A percentile compares a stretch with the other conserved stretches of the same genome.
Evolutionary conservation across 2,113 vertebrate genomes (phyloP).

Genomic region (Triplophysa siluroides): DNA sequence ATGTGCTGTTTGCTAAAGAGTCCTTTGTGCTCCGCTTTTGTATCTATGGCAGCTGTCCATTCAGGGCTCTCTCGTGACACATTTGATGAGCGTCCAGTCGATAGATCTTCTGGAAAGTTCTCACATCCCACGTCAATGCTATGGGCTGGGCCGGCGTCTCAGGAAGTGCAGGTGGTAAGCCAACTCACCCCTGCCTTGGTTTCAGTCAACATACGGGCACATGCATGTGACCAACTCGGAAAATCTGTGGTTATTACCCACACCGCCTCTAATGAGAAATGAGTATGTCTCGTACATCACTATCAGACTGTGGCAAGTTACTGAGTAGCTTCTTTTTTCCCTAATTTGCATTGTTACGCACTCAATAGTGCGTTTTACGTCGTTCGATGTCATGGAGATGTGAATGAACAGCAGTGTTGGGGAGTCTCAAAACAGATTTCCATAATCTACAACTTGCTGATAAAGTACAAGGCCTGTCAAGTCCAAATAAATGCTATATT

Average conservation of each 20-base stretch:
- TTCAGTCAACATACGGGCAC: neutral
- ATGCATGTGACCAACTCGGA: conserved; percentile 18
- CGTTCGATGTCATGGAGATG: neutral
- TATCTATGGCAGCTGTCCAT: conserved; percentile 40
- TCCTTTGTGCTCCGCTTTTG: conserved; percentile 32
- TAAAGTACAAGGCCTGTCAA: no score
- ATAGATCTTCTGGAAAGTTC: conserved; percentile 40
- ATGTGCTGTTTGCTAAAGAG: conserved; percentile 22
- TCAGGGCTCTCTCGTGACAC: conserved; percentile 39
- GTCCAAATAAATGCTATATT: no score
- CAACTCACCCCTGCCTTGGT: neutral
- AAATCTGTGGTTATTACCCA: conserved; percentile 22
- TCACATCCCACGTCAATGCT: conserved; percentile 16
- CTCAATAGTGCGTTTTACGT: conserved; percentile 24
- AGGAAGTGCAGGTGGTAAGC: conserved; percentile 20
- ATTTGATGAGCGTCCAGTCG: conserved; percentile 22
- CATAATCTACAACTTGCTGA: no score
- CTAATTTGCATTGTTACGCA: conserved; percentile 48
- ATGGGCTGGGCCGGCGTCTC: conserved; percentile 31
- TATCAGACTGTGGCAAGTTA: conserved; percentile 7
- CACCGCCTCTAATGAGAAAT: conserved; percentile 20
- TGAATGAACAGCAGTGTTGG: neutral
- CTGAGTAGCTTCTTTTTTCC: neutral
- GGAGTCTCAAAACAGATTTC: neutral
- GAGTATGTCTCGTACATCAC: neutral